A percentile compares a stretch with the other conserved stretches of the same genome.
Conservation (phyloP, 1,140 invertebrate species). For the Holcopasites calliopsidis region DNA sequence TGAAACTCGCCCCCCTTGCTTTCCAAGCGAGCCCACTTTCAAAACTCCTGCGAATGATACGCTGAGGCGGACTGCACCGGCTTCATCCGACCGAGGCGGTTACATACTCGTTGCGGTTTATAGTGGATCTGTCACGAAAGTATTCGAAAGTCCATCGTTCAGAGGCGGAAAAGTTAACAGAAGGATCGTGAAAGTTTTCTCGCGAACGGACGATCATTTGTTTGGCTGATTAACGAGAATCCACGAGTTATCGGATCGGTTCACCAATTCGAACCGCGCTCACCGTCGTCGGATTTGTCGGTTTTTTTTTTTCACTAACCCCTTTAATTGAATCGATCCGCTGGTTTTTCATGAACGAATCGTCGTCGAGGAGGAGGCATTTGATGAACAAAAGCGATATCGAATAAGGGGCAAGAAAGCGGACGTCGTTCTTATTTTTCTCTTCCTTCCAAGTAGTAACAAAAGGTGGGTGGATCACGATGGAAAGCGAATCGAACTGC, state of each 20-base stretch:
- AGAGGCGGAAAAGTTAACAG: conserved; percentile 16
- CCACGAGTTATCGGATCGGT: neutral
- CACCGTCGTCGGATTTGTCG: neutral
- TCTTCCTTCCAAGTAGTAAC: neutral
- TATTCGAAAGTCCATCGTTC: conserved; percentile 31
- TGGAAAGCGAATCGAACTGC: conserved; percentile 47
- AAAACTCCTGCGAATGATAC: neutral
- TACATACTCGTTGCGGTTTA: conserved; percentile 17
- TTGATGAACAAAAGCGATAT: neutral
- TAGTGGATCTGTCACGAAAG: conserved; percentile 7
- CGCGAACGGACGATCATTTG: conserved; percentile 2
- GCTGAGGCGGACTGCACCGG: neutral
- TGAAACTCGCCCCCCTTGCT: neutral
- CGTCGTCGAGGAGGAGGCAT: neutral
- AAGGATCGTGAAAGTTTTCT: conserved; percentile 35
- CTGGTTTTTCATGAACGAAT: neutral
- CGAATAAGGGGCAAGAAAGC: conserved; percentile 12
- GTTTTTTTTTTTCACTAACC: neutral
- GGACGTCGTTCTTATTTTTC: neutral
- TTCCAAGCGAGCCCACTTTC: neutral
- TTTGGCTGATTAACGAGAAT: conserved; percentile 21
- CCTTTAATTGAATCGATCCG: neutral
- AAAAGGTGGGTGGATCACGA: conserved; percentile 25
- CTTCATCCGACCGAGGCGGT: neutral
- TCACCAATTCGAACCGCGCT: neutral